phyloP scores from a whole-genome alignment of 2,888 invertebrate species.

The Loripinus fragilis region DNA sequence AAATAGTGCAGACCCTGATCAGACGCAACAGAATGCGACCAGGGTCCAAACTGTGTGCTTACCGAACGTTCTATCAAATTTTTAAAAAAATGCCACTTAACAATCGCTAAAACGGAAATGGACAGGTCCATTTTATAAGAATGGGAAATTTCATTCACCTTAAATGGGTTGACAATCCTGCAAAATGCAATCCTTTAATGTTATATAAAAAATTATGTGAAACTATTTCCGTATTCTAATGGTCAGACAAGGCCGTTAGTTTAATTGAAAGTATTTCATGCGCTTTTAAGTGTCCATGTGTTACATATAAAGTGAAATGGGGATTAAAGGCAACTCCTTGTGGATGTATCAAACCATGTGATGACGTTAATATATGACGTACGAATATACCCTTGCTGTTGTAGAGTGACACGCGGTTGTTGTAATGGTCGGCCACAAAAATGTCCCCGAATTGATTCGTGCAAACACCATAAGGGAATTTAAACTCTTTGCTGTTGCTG shows the following conservation, averaged over 20 bases:
- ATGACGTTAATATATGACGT: slow-evolving; percentile 65
- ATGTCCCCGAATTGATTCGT: slow-evolving; percentile 84
- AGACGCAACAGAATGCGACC: no score
- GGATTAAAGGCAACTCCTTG: slow-evolving; percentile 63
- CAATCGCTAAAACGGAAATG: no score
- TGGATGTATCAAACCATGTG: slow-evolving; percentile 64
- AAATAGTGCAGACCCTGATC: no score
- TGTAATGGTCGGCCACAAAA: slow-evolving; percentile 85
- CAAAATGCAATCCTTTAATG: background rate
- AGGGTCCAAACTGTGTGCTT: no score
- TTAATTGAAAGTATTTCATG: slow-evolving; percentile 59
- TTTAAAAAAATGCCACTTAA: no score
- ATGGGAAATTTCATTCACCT: no score
- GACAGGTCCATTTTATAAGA: no score
- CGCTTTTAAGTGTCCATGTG: slow-evolving; percentile 66
- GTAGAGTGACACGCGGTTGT: slow-evolving; percentile 77
- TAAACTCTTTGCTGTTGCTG: slow-evolving; percentile 83
- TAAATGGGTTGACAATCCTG: no score
- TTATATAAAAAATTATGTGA: slow-evolving; percentile 34
- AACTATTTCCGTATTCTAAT: background rate
- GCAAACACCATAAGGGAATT: slow-evolving; percentile 84
- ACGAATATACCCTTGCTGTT: slow-evolving; percentile 69
- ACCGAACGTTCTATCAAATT: no score
- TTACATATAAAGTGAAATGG: slow-evolving; percentile 58
- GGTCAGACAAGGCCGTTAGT: slow-evolving; percentile 25